phyloP scores from a whole-genome alignment of 53 echinoderm and acorn worm species.

The Echinometra lucunter region DNA sequence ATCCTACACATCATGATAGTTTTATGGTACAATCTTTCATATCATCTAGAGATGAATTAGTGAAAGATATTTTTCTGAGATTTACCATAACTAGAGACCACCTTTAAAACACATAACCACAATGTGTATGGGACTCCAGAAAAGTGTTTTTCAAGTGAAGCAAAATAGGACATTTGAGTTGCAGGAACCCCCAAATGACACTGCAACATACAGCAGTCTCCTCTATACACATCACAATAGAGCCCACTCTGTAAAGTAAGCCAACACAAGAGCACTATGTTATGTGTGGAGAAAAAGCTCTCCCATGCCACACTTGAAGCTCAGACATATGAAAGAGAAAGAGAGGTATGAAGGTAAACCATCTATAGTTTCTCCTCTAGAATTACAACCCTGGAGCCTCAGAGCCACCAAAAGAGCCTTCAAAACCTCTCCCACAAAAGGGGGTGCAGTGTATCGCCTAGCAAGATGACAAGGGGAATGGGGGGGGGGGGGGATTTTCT shows the following conservation, averaged over 20 bases:
- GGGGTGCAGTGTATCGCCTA: conserved; percentile 6
- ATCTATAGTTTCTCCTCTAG: conserved; percentile 59
- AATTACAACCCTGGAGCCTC: conserved; percentile 62
- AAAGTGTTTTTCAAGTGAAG: conserved; percentile 10
- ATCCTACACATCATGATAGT: no score
- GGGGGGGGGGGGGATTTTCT: conserved; percentile 45
- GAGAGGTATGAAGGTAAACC: conserved; percentile 53
- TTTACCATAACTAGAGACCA: background rate
- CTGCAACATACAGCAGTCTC: conserved; percentile 20
- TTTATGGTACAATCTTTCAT: no score
- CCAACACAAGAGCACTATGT: conserved; percentile 1
- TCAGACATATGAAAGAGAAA: background rate
- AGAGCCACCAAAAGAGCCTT: conserved; percentile 22
- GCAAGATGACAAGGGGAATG: conserved; percentile 32
- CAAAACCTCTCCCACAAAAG: conserved; percentile 54
- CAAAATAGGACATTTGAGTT: conserved; percentile 31
- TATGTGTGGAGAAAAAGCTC: background rate
- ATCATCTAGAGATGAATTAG: no score
- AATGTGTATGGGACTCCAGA: background rate
- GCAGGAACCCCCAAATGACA: conserved; percentile 29
- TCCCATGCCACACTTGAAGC: conserved; percentile 43
- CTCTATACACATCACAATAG: conserved; percentile 9
- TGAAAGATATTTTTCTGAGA: no score
- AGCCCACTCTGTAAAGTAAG: conserved; percentile 1
- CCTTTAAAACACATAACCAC: background rate